These are phyloP conservation scores for Onthophagus sagittarius DNA, from an alignment of 2,888 invertebrate species.

Conservation along the genomic window DNA sequence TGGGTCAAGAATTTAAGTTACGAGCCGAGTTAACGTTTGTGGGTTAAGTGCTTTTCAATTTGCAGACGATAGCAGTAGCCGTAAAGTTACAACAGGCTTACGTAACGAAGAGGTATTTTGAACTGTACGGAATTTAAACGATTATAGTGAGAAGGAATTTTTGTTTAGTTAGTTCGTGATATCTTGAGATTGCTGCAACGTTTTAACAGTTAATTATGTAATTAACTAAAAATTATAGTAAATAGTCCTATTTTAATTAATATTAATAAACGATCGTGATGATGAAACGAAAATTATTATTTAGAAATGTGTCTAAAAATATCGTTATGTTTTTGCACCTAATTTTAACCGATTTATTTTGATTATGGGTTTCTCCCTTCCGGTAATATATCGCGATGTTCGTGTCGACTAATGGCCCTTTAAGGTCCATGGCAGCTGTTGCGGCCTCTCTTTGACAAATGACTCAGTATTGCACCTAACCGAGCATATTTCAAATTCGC, in stretches of 20 bases:
- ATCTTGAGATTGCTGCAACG: no score
- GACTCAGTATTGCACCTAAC: neutral
- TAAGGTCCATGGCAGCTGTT: neutral
- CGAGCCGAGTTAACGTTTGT: neutral
- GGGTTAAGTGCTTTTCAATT: neutral
- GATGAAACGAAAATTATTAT: no score
- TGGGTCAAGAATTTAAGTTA: neutral
- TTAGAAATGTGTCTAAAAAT: neutral
- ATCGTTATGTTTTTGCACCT: neutral
- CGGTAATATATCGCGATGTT: neutral
- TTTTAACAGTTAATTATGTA: no score
- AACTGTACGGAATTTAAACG: neutral
- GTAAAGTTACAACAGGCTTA: neutral
- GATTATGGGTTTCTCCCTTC: neutral
- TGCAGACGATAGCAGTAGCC: neutral
- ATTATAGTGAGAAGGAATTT: no score
- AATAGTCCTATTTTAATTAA: no score
- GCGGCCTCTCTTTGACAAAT: neutral
- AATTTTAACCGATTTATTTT: neutral
- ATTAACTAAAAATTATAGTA: no score
- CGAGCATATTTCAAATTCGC: neutral
- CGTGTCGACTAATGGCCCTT: neutral
- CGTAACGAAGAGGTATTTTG: neutral
- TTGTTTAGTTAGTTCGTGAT: no score
- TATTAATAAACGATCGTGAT: no score